A percentile compares a stretch with the other conserved stretches of the same genome.
Conservation (phyloP, 2,888 invertebrate species). For the Sceliomorpha sp. region DNA sequence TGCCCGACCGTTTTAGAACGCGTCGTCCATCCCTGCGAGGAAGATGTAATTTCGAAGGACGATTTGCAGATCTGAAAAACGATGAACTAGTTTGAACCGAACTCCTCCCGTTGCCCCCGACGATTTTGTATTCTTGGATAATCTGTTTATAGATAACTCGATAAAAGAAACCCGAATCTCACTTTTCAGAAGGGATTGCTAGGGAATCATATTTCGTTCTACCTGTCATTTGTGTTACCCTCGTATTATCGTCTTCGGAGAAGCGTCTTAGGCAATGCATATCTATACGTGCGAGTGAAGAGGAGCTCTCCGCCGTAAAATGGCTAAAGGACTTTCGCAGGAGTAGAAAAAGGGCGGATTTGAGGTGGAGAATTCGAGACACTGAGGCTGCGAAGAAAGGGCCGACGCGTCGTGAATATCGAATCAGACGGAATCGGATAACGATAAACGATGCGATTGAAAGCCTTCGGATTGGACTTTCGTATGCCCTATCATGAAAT, state of each 20-base stretch:
- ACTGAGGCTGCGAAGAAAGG: conserved; percentile 47
- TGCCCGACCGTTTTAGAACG: no score
- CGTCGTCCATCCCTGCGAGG: no score
- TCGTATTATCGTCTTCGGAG: conserved; percentile 7
- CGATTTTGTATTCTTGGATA: conserved; percentile 1
- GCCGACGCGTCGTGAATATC: conserved; percentile 70
- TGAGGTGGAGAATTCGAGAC: conserved; percentile 43
- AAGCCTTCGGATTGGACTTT: conserved; percentile 61
- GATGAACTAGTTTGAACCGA: no score
- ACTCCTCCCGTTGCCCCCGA: no score
- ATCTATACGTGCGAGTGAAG: conserved; percentile 21
- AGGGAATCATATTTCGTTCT: conserved; percentile 21
- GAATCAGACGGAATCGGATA: conserved; percentile 69
- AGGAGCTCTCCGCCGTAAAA: conserved; percentile 22
- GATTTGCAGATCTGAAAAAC: no score
- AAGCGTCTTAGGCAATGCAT: conserved; percentile 21
- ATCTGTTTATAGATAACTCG: conserved; percentile 5
- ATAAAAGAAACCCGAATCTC: conserved; percentile 12
- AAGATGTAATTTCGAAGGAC: no score
- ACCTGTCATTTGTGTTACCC: conserved; percentile 19
- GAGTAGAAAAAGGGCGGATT: conserved; percentile 38
- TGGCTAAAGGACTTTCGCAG: conserved; percentile 31
- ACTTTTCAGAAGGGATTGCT: conserved; percentile 17
- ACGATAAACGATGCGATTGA: conserved; percentile 73
- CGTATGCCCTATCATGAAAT: conserved; percentile 22